Evolutionary conservation across 2,888 invertebrate species (phyloP).

Genomic region (Octonoba sinensis): DNA sequence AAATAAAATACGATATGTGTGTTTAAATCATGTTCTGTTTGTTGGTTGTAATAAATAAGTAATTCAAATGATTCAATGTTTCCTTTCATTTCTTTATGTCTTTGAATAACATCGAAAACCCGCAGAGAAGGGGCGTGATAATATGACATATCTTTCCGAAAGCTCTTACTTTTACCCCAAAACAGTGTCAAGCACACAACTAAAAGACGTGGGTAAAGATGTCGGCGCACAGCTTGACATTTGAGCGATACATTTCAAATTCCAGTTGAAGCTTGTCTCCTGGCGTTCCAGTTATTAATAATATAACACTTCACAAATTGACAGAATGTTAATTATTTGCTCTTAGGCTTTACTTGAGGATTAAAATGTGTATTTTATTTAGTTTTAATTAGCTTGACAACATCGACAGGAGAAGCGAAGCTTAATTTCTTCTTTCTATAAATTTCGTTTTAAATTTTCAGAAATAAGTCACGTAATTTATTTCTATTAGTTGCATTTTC

Average conservation of each 20-base stretch:
- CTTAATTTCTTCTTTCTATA: conserved; percentile 17
- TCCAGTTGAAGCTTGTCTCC: conserved; percentile 13
- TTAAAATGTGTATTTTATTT: conserved; percentile 39
- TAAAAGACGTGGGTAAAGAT: neutral
- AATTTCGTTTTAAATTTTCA: neutral
- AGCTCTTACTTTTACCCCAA: too few relatives aligned
- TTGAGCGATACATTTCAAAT: conserved; percentile 1
- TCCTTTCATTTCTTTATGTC: too few relatives aligned
- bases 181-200: too few relatives aligned
- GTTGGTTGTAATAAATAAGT: too few relatives aligned
- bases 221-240: neutral
- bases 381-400: conserved; percentile 27
- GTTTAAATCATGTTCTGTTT: too few relatives aligned
- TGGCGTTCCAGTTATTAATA: conserved; percentile 29
- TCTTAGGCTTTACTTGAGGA: conserved; percentile 30
- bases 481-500: too few relatives aligned
- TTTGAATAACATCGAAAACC: too few relatives aligned
- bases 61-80: too few relatives aligned
- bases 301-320: conserved; percentile 41
- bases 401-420: conserved; percentile 18
- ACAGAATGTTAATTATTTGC: conserved; percentile 37
- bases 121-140: too few relatives aligned
- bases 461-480: conserved; percentile 11
- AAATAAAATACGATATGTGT: too few relatives aligned
- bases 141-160: too few relatives aligned